Percentiles rank a stretch among this genome's conserved stretches.
phyloP scores from a whole-genome alignment of 2,797 vertebrate species.

The Cossypha heuglini region DNA sequence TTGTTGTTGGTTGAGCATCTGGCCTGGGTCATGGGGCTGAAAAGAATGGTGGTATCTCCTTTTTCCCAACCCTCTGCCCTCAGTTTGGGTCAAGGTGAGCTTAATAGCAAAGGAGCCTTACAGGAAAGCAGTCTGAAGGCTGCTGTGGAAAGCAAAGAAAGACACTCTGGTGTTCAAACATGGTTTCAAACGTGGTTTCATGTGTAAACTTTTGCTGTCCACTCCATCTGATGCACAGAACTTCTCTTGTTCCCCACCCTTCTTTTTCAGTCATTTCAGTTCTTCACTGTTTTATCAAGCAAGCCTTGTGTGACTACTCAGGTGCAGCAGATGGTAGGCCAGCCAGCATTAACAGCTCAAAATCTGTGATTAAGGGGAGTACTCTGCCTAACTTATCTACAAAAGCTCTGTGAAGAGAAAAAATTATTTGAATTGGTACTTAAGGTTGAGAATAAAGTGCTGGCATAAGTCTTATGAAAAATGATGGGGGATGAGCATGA shows the following conservation, averaged over 20 bases:
- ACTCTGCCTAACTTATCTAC: neutral
- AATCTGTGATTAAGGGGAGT: neutral
- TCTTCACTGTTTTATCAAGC: neutral
- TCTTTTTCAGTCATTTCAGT: neutral
- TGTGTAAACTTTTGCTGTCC: neutral
- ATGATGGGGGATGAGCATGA: neutral
- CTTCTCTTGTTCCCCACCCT: neutral
- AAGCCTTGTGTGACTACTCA: neutral
- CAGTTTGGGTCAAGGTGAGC: neutral
- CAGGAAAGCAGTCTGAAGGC: neutral
- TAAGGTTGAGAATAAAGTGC: neutral
- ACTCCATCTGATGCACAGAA: neutral
- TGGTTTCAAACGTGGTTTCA: no score
- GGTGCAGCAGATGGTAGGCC: neutral
- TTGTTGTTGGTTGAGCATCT: neutral
- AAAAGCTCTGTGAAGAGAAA: neutral
- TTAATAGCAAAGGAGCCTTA: neutral
- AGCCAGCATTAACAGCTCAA: neutral
- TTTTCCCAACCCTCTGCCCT: neutral
- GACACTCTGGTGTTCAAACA: neutral
- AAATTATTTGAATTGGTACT: neutral
- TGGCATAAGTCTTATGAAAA: neutral
- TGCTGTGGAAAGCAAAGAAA: neutral
- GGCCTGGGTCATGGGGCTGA: neutral
- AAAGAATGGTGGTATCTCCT: neutral